Evolutionary conservation across 2,888 invertebrate species (phyloP).

Genomic region (Epicampocera succincta): DNA sequence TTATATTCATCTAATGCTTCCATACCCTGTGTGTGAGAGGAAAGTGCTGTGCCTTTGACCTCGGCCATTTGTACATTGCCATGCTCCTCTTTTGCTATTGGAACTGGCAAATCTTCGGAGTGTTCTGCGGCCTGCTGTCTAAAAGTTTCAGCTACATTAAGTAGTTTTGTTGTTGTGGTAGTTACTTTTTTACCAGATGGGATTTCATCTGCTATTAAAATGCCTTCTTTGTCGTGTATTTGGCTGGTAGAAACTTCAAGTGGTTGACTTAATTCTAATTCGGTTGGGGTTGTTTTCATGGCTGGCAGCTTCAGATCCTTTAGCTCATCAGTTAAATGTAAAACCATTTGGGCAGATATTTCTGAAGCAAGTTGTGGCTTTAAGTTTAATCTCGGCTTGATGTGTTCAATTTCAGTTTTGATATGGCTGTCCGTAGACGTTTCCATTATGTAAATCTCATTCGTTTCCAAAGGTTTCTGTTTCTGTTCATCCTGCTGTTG

Average conservation of each 20-base stretch:
- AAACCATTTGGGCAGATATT: conserved; percentile 70
- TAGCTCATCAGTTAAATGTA: conserved; percentile 72
- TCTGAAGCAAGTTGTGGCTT: conserved; percentile 61
- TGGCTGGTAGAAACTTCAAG: conserved; percentile 72
- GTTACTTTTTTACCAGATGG: conserved; percentile 69
- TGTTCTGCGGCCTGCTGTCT: conserved; percentile 85
- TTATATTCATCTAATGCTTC: conserved; percentile 75
- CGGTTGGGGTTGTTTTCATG: conserved; percentile 66
- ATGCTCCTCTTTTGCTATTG: conserved; percentile 55
- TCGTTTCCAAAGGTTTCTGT: conserved; percentile 72
- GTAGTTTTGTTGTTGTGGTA: conserved; percentile 79
- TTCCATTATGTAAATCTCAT: conserved; percentile 73
- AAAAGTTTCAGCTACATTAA: conserved; percentile 83
- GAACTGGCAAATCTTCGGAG: conserved; percentile 75
- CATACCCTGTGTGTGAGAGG: conserved; percentile 73
- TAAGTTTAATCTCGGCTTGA: conserved; percentile 18
- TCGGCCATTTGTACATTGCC: conserved; percentile 82
- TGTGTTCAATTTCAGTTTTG: conserved; percentile 32
- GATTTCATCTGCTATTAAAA: conserved; percentile 53
- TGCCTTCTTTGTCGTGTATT: conserved; percentile 75
- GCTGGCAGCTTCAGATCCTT: conserved; percentile 66
- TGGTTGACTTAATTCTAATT: conserved; percentile 72
- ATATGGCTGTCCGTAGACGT: conserved; percentile 64
- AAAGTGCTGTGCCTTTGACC: conserved; percentile 74
- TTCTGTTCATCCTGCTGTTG: conserved; percentile 67